Base-by-base conservation (phyloP, 2,888 invertebrate species). In the Euzetes globulus region DNA sequence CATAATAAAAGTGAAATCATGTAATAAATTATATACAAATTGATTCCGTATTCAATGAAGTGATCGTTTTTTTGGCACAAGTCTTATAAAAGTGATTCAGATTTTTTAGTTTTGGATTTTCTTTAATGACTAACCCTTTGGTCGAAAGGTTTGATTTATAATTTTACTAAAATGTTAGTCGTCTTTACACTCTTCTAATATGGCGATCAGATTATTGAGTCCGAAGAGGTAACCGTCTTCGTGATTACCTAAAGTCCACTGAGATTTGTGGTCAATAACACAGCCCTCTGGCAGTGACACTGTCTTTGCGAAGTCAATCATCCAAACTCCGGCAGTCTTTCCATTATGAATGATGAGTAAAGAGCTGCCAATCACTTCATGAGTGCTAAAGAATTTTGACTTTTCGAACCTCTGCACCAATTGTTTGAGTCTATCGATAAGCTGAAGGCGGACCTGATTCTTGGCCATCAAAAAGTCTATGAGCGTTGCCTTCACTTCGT, bases 241-340 rank as follows among this genome's bases (percentile, higher is more conserved):
- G 81, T 92, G 91, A 83, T 97, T 98, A n/a, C 96, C 97, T 78
- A 92, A 89, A 76, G 87, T 82, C 98, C 97, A 98, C 17, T 88
- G 85, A 9, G 86, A 85, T 75, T 93, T 87, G 82, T 98, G 98
- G 78, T 88, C 88, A 19, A 97, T 87, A 71, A 83, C 85, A 29
- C 86, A 80, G 13, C 88, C 89, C 27, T 88, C 86, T 0, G 91
- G 89, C 68, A 95, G 85, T 72, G 86, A 86, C 73, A 90, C 87
- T 0, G 94, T 94, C 82, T 98, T 98, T 70, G 95, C 96, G 82
- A 98, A 98, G 82, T 98, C 98, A 77, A 98, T 98, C 79, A 98
- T 86, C 97, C 97, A 98, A 9, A 90, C 93, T 29, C 94, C 94
- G 47, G 91, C 91, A 80, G 90, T 90, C 76, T 88, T 87, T 75